Base-by-base conservation (phyloP, 2,797 vertebrate species). In the Poecilia velifera region DNA sequence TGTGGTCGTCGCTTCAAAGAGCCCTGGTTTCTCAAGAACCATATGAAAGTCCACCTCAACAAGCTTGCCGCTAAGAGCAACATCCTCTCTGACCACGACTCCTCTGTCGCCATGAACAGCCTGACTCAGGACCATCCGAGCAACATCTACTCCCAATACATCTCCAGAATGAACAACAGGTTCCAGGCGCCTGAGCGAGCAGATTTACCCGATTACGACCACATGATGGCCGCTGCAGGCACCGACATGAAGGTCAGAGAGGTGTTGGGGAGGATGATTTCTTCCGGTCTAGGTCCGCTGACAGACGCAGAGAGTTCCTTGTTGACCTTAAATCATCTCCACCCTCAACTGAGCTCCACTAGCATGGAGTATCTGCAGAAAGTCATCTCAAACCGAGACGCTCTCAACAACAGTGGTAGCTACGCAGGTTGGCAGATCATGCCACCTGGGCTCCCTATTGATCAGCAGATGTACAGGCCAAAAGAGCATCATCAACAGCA, bases 41-140 rank as follows among this genome's bases (percentile, higher is more conserved):
- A 99, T 95, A 99, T 99, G 98, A 99, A 99, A 91, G 98, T 99
- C 70, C 98, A 99, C 86, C 97, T 99, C 88, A 99, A 99, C 83
- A 99, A 99, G 87, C 94, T 99, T 64, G 97, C 98, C 0, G 97
- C 97, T 47, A 99, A 99, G 94, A 97, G 93, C 89, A 98, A 97
- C 86, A 95, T 96, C 68, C 94, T 97, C 0, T 43, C 83, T 0
- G 97, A 98, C 81, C 94, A 97, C 0, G 96, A 98, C 78, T 92
- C 95, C 73, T 94, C 97, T 0, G 95, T 96, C 34, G 96, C 96
- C 78, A 95, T 97, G 93, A 95, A 95, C 41, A 95, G 91, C 89
- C 94, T 98, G 82, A 93, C 97, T 49, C 97, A 97, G 79, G 97
- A 99, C 86, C 96, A 97, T 6, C 97, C 97, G 1, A 96, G 95